Conservation (phyloP, 2,113 vertebrate species). For the Peromyscus polionotus region DNA sequence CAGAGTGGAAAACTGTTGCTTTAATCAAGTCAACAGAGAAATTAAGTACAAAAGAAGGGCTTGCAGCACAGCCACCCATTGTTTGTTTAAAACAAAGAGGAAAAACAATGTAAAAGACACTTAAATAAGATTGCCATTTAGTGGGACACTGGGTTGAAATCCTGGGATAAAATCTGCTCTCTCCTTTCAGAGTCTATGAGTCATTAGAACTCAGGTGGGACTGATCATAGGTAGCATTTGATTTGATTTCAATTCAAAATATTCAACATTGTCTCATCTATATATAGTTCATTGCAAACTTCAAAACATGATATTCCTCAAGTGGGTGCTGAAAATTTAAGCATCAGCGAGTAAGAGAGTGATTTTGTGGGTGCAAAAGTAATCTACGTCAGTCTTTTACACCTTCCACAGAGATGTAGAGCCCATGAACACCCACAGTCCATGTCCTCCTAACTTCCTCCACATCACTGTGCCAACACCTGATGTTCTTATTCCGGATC, state of each 20-base stretch:
- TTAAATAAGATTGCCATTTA: not conserved
- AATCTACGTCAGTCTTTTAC: no score
- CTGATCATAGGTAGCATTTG: not conserved
- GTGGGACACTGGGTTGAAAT: not conserved
- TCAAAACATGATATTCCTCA: not conserved
- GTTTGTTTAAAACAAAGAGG: constrained; percentile 52
- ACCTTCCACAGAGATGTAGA: not conserved
- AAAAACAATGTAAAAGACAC: not conserved
- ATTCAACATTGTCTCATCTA: not conserved
- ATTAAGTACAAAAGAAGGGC: not conserved
- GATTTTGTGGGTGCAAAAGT: not conserved
- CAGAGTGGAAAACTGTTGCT: constrained; percentile 31
- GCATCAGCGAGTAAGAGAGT: not conserved
- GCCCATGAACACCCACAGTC: not conserved
- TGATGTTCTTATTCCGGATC: not conserved
- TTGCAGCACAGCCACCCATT: constrained; percentile 17
- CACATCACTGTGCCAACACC: not conserved
- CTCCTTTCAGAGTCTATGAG: not conserved
- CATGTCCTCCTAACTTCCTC: not conserved
- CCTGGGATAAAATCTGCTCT: not conserved
- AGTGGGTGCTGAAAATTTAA: not conserved
- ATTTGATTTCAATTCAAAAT: not conserved
- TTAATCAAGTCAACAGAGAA: constrained; percentile 66
- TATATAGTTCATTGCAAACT: not conserved
- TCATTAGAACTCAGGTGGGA: not conserved